phyloP scores from a whole-genome alignment of 2,888 invertebrate genomes.

The Aphidoletes aphidimyza region DNA sequence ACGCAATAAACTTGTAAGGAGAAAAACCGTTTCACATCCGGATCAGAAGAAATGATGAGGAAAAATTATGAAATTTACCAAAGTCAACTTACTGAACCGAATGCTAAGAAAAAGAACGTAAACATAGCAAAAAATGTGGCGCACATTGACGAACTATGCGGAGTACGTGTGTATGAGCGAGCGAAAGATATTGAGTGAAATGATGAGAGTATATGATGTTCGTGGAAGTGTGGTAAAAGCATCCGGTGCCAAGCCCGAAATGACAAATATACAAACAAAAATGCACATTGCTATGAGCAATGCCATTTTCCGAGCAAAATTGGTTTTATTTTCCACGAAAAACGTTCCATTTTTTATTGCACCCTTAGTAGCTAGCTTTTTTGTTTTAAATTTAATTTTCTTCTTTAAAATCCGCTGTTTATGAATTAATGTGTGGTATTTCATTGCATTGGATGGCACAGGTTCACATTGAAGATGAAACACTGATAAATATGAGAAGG shows the following conservation, averaged over 20 bases:
- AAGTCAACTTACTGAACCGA: not conserved
- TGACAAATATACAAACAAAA: not conserved
- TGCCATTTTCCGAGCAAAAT: not conserved
- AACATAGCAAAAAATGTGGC: not conserved
- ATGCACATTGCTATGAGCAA: not conserved
- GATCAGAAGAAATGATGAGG: not conserved
- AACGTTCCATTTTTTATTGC: not conserved
- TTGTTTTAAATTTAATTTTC: no score
- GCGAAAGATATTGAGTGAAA: not conserved
- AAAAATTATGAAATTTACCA: not conserved
- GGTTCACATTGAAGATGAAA: no score
- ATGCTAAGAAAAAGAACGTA: not conserved
- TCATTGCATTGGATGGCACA: no score
- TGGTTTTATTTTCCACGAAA: not conserved
- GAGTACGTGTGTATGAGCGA: not conserved
- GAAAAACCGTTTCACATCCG: not conserved
- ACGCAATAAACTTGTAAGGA: not conserved
- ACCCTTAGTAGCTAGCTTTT: no score
- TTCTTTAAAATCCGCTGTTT: no score
- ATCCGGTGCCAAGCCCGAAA: not conserved
- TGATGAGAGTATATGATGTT: no score
- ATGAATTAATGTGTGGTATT: no score
- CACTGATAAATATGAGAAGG: not conserved
- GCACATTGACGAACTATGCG: not conserved
- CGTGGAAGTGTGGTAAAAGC: no score